phyloP scores from a whole-genome alignment of 1,140 invertebrate genomes.

The Choristoneura fumiferana region DNA sequence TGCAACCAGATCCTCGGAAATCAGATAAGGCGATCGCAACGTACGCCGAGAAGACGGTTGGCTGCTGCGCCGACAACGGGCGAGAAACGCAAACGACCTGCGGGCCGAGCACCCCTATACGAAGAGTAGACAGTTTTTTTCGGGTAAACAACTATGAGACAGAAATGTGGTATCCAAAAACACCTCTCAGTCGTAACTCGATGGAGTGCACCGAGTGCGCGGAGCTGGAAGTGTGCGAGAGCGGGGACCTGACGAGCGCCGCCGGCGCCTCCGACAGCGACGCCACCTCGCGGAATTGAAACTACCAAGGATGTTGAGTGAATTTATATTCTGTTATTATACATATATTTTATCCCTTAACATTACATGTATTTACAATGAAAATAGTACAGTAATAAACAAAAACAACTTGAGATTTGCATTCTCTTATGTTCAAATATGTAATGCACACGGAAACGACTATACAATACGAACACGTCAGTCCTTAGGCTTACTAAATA shows the following conservation, averaged over 20 bases:
- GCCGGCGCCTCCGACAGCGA: no score
- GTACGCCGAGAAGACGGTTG: constrained; percentile 31
- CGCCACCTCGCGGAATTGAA: constrained; percentile 15
- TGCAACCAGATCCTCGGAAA: constrained; percentile 17
- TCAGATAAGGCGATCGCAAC: constrained; percentile 45
- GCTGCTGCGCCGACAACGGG: constrained; percentile 19
- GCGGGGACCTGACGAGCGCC: no score
- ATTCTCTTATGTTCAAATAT: constrained; percentile 26
- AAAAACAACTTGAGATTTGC: constrained; percentile 66
- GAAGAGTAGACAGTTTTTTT: no score
- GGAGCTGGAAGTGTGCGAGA: no score
- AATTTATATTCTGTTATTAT: constrained; percentile 73
- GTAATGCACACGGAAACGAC: constrained; percentile 28
- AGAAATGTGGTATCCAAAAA: constrained; percentile 22
- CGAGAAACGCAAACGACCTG: constrained; percentile 32
- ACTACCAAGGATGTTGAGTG: constrained; percentile 29
- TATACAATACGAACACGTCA: constrained; percentile 43
- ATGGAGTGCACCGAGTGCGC: no score
- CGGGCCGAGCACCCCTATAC: no score
- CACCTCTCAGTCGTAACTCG: background rate
- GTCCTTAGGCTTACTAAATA: constrained; percentile 37
- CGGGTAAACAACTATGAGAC: background rate
- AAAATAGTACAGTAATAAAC: constrained; percentile 65
- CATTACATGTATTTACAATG: constrained; percentile 69
- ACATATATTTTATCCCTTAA: constrained; percentile 65